These are phyloP conservation scores for Lamellibrachia luymesi DNA, from an alignment of 1,140 invertebrate species.

Conservation along the genomic window DNA sequence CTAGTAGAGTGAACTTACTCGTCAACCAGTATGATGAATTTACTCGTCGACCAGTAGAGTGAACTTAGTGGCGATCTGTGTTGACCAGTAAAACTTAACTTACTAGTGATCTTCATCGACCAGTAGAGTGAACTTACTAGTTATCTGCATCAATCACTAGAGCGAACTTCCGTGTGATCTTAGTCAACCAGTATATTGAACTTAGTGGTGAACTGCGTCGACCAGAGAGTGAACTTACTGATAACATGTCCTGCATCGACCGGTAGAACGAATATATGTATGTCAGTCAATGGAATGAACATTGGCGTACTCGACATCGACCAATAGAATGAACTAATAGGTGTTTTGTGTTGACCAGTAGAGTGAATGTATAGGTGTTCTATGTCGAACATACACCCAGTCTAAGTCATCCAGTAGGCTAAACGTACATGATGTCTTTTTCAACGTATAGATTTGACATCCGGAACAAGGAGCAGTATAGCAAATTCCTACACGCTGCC, in stretches of 20 bases:
- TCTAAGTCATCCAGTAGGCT: background rate
- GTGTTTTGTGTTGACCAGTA: background rate
- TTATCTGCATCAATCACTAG: conserved; percentile 61
- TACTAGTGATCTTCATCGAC: too few species aligned
- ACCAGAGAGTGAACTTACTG: background rate
- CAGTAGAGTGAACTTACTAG: conserved; percentile 73
- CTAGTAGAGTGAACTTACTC: background rate
- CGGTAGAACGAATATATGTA: too few species aligned
- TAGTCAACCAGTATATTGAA: background rate
- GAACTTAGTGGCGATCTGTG: too few species aligned
- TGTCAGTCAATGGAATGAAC: too few species aligned
- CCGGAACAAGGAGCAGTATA: background rate
- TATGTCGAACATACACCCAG: too few species aligned
- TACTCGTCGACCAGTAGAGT: too few species aligned
- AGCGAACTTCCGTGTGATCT: background rate
- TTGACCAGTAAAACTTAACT: too few species aligned
- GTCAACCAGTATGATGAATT: background rate
- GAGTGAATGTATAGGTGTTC: background rate
- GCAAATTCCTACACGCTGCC: background rate
- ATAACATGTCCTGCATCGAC: too few species aligned
- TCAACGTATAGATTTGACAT: too few species aligned
- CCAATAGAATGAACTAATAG: background rate
- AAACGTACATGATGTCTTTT: background rate
- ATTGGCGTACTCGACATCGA: too few species aligned
- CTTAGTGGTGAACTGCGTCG: background rate